Evolutionary conservation across 92 coral and sea anemone genomes (phyloP).

Genomic region (Paragorgia papillata): DNA sequence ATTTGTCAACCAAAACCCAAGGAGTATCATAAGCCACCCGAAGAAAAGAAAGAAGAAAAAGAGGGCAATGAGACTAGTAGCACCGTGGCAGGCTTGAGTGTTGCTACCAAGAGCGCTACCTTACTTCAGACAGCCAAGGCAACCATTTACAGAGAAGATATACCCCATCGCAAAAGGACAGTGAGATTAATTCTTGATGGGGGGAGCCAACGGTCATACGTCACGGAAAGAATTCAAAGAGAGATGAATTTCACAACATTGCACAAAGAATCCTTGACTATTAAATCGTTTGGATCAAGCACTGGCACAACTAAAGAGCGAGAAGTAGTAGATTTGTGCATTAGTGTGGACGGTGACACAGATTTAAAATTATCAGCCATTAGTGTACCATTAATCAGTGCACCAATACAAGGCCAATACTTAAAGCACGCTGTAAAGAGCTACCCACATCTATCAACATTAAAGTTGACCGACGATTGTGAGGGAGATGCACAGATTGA

Average conservation of each 20-base stretch:
- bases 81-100: constrained; percentile 18
- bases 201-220: constrained; percentile 56
- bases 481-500: constrained; percentile 38
- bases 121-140: constrained; percentile 56
- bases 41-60: not conserved
- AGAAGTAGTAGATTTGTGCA: constrained; percentile 37
- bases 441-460: constrained; percentile 1
- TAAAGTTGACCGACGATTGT: constrained; percentile 25
- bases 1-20: constrained; percentile 40
- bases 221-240: constrained; percentile 43
- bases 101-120: constrained; percentile 34
- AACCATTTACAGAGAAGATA: not conserved
- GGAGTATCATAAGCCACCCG: not conserved
- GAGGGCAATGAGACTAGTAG: constrained; percentile 7
- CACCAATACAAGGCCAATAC: constrained; percentile 36
- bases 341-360: constrained; percentile 5
- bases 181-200: constrained; percentile 49
- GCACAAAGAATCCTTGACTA: constrained; percentile 43
- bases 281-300: constrained; percentile 54
- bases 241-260: constrained; percentile 56
- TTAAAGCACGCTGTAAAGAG: no score
- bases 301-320: constrained; percentile 32
- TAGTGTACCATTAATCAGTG: constrained; percentile 32
- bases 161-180: constrained; percentile 14
- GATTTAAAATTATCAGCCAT: constrained; percentile 16